Percentiles rank a stretch among this genome's conserved stretches.
phyloP scores from a whole-genome alignment of 2,797 vertebrate genomes.

The Clamator glandarius region DNA sequence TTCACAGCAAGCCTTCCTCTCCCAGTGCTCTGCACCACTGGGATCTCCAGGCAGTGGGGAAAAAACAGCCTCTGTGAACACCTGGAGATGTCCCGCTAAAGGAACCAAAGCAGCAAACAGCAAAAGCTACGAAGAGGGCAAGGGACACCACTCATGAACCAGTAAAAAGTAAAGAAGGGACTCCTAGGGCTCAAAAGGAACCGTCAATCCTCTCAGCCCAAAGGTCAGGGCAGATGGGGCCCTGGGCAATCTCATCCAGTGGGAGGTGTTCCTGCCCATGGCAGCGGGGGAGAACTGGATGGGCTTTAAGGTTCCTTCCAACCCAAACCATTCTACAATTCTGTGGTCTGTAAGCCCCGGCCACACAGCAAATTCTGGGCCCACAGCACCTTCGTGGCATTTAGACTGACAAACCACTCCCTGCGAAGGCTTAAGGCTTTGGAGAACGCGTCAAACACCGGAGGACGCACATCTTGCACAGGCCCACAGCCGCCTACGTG shows the following conservation, averaged over 20 bases:
- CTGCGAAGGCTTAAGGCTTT: not conserved
- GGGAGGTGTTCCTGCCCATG: too few relatives aligned
- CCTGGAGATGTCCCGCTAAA: fast-evolving
- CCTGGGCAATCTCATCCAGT: too few relatives aligned
- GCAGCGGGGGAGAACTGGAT: too few relatives aligned
- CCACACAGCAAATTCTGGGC: not conserved
- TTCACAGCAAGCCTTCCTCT: not conserved
- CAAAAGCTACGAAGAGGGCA: fast-evolving
- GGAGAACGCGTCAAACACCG: not conserved
- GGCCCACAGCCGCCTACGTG: not conserved
- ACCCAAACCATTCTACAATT: too few relatives aligned
- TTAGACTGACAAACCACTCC: not conserved
- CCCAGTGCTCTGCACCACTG: not conserved
- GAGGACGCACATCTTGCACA: not conserved
- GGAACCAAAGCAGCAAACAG: not conserved
- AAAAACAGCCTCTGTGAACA: fast-evolving
- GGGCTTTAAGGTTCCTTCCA: too few relatives aligned
- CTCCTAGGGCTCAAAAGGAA: not conserved
- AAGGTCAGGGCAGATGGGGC: too few relatives aligned
- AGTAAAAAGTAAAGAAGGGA: not conserved
- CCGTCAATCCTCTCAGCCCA: not conserved
- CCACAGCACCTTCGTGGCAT: not conserved
- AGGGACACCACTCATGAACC: fast-evolving
- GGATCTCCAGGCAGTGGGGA: not conserved
- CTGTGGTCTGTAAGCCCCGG: not conserved